Base-by-base conservation (phyloP, 2,113 vertebrate genomes). In the Tragelaphus imberbis region DNA sequence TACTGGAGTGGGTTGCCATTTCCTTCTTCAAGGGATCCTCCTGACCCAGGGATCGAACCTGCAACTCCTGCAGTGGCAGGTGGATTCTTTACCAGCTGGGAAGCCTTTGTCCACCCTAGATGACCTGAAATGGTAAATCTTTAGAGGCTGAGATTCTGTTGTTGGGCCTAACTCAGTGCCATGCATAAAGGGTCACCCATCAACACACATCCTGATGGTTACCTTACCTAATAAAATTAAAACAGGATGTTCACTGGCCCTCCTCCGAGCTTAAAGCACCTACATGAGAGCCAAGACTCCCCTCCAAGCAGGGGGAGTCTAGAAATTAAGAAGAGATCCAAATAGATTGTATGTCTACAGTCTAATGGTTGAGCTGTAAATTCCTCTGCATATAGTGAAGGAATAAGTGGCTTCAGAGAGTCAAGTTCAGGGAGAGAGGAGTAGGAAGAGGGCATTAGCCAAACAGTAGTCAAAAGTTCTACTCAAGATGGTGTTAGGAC, bases 231-330 rank as follows among this genome's bases (percentile, higher is more conserved):
- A n/a, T 59, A 51, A 49, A 15, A 75, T 84, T 33, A 28, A 44
- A 87, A 14, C 2, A 19, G 27, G 19, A 25, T 30, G 10, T 47
- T 79, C 7, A 13, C 58, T 28, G 30, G 5, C 36, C 33, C 13
- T 44, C 27, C 88, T 81, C 30, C 5, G 10, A 53, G 25, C 9
- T 47, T 36, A 23, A 15, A 14, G 33, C 75, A 16, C 59, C 56
- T 53, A 33, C 40, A 2, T 30, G 7, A 56, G 63, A 51, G 19
- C 10, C 2, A 0, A 14, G 2, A 21, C 28, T 15, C 1, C 19
- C 55, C 56, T 2, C 13, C 28, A 63, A 14, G 36, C 36, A 17
- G 0, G 0, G 4, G 25, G 68, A 9, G 17, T 15, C 77, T 47
- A 13, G 88, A 75, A 58, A 65, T 14, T 51, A n/a, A 51, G 23